These are phyloP conservation scores for Axis porcinus DNA, from an alignment of 2,113 vertebrate genomes.

Conservation along the genomic window DNA sequence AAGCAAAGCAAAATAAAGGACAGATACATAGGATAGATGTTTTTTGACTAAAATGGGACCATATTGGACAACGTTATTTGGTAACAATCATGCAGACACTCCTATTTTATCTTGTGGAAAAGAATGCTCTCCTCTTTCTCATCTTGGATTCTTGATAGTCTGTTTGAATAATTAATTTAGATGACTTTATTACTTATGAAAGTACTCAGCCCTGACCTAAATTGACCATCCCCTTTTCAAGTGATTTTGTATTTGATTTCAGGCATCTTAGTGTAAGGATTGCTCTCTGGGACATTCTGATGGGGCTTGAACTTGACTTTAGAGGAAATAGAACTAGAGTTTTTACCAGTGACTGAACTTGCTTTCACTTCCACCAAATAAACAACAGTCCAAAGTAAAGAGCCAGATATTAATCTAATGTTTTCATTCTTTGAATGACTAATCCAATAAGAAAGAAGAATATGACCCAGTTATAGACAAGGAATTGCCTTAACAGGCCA, in stretches of 20 bases:
- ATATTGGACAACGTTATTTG: neutral
- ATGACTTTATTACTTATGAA: slow-evolving; percentile 69
- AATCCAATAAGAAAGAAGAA: neutral
- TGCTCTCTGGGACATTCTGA: slow-evolving; percentile 21
- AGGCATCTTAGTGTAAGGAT: slow-evolving; percentile 30
- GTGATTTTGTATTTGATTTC: slow-evolving; percentile 63
- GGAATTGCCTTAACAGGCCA: neutral
- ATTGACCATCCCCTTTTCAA: slow-evolving; percentile 60
- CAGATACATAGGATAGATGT: neutral
- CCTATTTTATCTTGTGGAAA: neutral
- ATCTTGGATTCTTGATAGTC: slow-evolving; percentile 11
- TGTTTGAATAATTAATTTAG: slow-evolving; percentile 62
- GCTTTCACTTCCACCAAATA: slow-evolving; percentile 32
- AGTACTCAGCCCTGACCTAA: slow-evolving; percentile 46
- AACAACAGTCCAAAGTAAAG: neutral
- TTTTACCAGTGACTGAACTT: slow-evolving; percentile 55
- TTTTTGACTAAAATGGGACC: neutral
- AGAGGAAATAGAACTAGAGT: slow-evolving; percentile 35
- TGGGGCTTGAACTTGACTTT: slow-evolving; percentile 7
- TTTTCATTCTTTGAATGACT: slow-evolving; percentile 8
- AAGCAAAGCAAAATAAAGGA: neutral
- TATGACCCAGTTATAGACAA: neutral
- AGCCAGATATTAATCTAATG: neutral
- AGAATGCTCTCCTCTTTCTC: neutral
- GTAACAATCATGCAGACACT: neutral